phyloP scores from a whole-genome alignment of 2,888 invertebrate species.

The Smittia aterrima region DNA sequence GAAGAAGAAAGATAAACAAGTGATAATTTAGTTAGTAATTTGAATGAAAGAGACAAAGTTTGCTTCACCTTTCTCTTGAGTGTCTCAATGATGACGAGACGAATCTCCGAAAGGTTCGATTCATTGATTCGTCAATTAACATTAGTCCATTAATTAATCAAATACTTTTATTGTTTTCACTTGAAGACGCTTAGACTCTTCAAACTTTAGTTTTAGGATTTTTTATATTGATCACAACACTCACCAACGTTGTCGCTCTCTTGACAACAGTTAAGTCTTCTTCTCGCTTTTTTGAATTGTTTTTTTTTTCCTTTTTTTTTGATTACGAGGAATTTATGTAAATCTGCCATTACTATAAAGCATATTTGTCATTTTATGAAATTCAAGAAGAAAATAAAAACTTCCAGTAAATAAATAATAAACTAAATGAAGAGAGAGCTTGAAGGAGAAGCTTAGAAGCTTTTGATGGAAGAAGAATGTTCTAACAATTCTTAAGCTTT shows the following conservation, averaged over 20 bases:
- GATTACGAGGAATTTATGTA: background rate
- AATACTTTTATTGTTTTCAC: background rate
- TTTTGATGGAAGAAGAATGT: too few species aligned
- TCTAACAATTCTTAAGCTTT: too few species aligned
- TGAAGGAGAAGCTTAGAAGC: background rate
- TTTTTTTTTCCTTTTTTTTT: background rate
- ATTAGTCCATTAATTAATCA: background rate
- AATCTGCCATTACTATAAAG: constrained; percentile 17
- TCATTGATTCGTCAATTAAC: background rate
- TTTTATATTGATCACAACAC: background rate
- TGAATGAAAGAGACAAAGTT: background rate
- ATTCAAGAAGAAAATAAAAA: constrained; percentile 6
- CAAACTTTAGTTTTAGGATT: background rate
- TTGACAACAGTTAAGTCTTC: background rate
- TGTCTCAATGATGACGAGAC: constrained; percentile 1
- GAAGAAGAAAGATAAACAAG: background rate
- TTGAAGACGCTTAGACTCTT: background rate
- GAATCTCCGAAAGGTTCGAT: constrained; percentile 6
- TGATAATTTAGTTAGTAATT: constrained; percentile 8
- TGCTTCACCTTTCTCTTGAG: background rate
- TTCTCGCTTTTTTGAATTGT: background rate
- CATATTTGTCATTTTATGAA: constrained; percentile 8
- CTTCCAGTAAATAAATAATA: constrained; percentile 17
- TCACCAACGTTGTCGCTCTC: background rate
- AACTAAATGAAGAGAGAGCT: background rate